phyloP scores from a whole-genome alignment of 2,113 vertebrate genomes.

The Peromyscus maniculatus region DNA sequence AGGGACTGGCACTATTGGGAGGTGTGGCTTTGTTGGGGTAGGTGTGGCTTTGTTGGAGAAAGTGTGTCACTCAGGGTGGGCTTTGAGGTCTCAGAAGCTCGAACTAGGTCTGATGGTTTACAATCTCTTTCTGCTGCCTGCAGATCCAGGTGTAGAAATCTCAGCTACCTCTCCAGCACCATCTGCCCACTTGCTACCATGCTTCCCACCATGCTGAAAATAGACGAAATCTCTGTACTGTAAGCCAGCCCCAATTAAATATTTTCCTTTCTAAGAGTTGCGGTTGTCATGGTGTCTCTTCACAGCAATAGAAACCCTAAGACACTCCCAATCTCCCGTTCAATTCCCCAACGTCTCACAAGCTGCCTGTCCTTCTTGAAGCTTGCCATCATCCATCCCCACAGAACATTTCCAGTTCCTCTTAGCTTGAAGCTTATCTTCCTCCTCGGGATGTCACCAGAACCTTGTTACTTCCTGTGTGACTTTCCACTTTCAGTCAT shows the following conservation, averaged over 20 bases:
- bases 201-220: not conserved
- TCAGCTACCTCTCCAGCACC: not conserved
- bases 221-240: not conserved
- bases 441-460: not conserved
- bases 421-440: not conserved
- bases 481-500: not conserved
- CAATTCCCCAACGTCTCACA: not conserved
- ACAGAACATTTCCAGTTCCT: not conserved
- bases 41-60: not conserved
- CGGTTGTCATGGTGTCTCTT: not conserved
- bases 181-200: not conserved
- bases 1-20: not conserved
- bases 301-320: not conserved
- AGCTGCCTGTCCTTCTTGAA: not conserved
- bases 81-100: not conserved
- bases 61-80: not conserved
- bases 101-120: not conserved
- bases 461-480: not conserved
- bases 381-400: not conserved
- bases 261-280: not conserved
- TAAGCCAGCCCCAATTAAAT: not conserved
- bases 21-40: not conserved
- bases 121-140: not conserved
- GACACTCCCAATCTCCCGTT: not conserved
- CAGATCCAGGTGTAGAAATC: not conserved